phyloP scores from a whole-genome alignment of 2,797 vertebrate genomes.

The Neomorphus geoffroyi region DNA sequence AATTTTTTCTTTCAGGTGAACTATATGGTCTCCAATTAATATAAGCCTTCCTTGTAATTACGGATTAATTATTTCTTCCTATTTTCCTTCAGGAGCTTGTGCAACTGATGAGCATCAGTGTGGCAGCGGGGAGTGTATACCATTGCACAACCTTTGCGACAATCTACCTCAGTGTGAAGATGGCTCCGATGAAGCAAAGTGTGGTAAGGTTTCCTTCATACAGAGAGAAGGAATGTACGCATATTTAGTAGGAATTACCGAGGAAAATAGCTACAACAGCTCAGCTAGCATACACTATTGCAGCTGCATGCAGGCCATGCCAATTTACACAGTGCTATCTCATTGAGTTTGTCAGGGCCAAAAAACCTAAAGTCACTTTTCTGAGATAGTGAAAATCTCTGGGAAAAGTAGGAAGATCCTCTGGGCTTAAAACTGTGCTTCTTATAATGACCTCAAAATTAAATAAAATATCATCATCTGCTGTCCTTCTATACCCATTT shows the following conservation, averaged over 20 bases:
- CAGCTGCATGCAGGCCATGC: neutral
- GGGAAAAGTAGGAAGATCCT: neutral
- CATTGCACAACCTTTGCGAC: slow-evolving; percentile 79
- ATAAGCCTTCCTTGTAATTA: neutral
- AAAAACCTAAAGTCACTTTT: neutral
- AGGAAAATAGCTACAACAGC: neutral
- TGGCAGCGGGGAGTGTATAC: slow-evolving; percentile 81
- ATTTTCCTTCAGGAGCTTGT: slow-evolving; percentile 79
- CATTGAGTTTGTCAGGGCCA: neutral
- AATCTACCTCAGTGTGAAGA: slow-evolving; percentile 80
- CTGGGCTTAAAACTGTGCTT: neutral
- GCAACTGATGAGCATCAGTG: slow-evolving; percentile 79
- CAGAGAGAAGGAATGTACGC: neutral
- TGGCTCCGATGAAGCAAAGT: slow-evolving; percentile 85
- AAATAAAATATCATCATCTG: neutral
- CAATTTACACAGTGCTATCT: neutral
- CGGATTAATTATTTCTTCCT: neutral
- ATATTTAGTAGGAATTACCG: neutral
- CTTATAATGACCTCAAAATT: neutral
- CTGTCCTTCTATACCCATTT: neutral
- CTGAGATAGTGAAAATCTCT: neutral
- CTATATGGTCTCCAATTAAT: neutral
- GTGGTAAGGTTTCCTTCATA: slow-evolving; percentile 76
- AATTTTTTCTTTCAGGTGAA: neutral
- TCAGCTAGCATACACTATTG: neutral